Evolutionary conservation across 53 echinoderm and acorn worm genomes (phyloP), one percentile per base, ranked within the genome.

Genomic region (Patiria pectinifera): DNA sequence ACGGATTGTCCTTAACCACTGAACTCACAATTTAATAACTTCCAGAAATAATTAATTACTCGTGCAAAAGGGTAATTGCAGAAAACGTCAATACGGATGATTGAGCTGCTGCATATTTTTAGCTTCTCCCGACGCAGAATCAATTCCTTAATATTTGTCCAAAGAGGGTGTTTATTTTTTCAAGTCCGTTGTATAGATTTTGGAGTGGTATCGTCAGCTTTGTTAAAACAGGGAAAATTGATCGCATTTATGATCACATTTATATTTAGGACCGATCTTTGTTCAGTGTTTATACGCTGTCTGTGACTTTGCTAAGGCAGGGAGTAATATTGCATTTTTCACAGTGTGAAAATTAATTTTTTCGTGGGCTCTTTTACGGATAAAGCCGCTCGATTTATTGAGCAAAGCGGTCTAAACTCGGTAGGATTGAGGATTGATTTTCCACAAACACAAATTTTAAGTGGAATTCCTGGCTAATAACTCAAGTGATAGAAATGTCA

Each of bases 131-230:
- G 8, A 21, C 9, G 74, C 16, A 74, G 24, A 24, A 74, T 74
- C 19, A 66, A 84, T 84, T 69, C 13, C 71, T 69, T n/a, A 45
- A 44, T 85, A 69, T 85, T 85, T 43, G 45, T 26, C 24, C 66
- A 4, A n/a, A 46, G 70, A 86, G 86, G 59, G 25, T 23, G 59
- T 86, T 86, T 24, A 76, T 86, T 86, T 75, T 74, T 10, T 19
- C 1, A 48, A 22, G 11, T 4, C 18, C 35, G 3, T 76, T 45
- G 1, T 79, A 45, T 79, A 79, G 45, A 79, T 16, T 16, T 45
- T 79, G 45, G 23, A 13, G 45, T 69, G 43, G 25, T 46, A 11
- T 35, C 45, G 7, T 16, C 21, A 12, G 48, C 43, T 82, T 82
- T 21, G 44, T 82, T 21, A 82, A 60, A 82, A 59, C 59, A 1